Conservation (phyloP, 2,797 vertebrate genomes). For the Pempheris klunzingeri region DNA sequence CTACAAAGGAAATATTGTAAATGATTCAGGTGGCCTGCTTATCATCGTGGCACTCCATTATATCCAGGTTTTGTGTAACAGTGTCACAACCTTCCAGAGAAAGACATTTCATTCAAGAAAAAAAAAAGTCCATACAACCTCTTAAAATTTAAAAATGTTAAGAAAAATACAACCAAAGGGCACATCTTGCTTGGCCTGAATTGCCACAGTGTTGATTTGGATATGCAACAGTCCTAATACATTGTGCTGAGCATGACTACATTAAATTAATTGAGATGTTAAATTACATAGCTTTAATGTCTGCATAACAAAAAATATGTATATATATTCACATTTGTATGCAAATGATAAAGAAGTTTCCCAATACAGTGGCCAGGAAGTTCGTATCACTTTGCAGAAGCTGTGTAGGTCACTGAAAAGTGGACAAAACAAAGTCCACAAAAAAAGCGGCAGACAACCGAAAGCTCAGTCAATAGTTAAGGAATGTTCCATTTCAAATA, state of each 20-base stretch:
- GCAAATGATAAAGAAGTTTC: constrained; percentile 52
- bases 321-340: constrained; percentile 51
- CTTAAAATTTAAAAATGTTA: constrained; percentile 35
- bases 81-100: constrained; percentile 38
- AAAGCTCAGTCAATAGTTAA: constrained; percentile 50
- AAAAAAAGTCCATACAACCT: constrained; percentile 44
- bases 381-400: constrained; percentile 43
- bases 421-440: constrained; percentile 21
- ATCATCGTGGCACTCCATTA: constrained; percentile 55
- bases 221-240: constrained; percentile 54
- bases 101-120: constrained; percentile 50
- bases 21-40: constrained; percentile 61
- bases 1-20: constrained; percentile 64
- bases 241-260: constrained; percentile 51
- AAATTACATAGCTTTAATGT: constrained; percentile 34
- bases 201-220: constrained; percentile 70
- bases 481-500: constrained; percentile 61
- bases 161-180: constrained; percentile 50
- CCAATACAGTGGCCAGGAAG: constrained; percentile 18
- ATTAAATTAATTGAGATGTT: constrained; percentile 38
- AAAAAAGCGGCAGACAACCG: constrained; percentile 45
- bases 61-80: constrained; percentile 34
- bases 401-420: constrained; percentile 15
- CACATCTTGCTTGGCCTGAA: constrained; percentile 58
- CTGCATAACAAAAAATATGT: constrained; percentile 37